Conservation (phyloP, 2,113 vertebrate species). For the Mormyrus lacerda region DNA sequence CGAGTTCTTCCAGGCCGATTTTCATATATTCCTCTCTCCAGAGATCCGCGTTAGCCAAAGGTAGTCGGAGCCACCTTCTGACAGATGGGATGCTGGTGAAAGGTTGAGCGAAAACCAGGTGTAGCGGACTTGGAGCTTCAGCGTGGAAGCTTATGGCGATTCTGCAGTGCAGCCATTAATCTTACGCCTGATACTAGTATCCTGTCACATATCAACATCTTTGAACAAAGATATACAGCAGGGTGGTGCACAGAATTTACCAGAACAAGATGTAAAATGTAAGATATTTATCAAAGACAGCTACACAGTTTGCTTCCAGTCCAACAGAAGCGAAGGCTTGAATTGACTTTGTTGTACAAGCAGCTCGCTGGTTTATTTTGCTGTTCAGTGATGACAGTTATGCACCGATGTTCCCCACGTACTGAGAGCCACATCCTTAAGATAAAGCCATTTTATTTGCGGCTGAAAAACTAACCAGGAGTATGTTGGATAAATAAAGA, state of each 20-base stretch:
- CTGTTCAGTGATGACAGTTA: neutral
- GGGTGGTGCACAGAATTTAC: neutral
- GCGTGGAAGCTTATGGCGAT: neutral
- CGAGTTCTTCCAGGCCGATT: neutral
- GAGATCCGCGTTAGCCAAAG: neutral
- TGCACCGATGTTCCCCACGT: neutral
- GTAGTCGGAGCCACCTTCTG: neutral
- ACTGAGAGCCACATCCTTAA: neutral
- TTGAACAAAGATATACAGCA: neutral
- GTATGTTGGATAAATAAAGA: neutral
- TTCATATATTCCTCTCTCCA: slow-evolving; percentile 14
- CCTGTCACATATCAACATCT: neutral
- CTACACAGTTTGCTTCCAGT: neutral
- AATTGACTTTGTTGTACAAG: neutral
- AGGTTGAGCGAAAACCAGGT: neutral
- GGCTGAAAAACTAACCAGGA: neutral
- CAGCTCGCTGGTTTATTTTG: neutral
- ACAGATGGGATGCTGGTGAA: neutral
- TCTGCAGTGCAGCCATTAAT: neutral
- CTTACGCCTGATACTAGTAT: neutral
- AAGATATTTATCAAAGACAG: neutral
- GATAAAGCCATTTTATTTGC: neutral
- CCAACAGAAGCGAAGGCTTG: neutral
- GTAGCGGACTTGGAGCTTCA: neutral
- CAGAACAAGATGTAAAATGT: neutral